These are phyloP conservation scores for Australoheros facetus DNA, from an alignment of 2,797 vertebrate genomes.

Conservation along the genomic window DNA sequence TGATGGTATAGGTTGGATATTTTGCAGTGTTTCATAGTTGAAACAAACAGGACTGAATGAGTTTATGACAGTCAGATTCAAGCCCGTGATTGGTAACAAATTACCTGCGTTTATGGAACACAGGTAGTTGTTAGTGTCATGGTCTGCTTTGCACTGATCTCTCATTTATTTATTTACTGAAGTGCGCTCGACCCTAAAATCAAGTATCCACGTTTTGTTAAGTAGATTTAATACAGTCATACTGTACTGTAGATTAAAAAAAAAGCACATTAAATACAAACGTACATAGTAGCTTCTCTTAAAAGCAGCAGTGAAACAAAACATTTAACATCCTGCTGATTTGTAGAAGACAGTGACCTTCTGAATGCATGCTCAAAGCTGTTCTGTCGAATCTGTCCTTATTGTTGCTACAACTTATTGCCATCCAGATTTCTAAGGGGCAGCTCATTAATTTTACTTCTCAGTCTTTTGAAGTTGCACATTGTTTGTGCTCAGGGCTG, in stretches of 20 bases:
- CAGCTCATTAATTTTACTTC: slow-evolving; percentile 34
- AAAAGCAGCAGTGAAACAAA: slow-evolving; percentile 10
- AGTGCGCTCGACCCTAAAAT: not conserved
- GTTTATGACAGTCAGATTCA: not conserved
- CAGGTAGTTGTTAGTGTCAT: slow-evolving; percentile 24
- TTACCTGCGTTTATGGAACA: slow-evolving; percentile 1
- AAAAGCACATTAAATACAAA: no score
- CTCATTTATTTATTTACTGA: slow-evolving; percentile 33
- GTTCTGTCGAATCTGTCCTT: not conserved
- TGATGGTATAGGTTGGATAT: not conserved
- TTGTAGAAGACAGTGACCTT: slow-evolving; percentile 25
- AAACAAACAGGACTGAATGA: slow-evolving; percentile 2
- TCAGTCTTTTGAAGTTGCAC: slow-evolving; percentile 13
- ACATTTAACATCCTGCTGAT: slow-evolving; percentile 7
- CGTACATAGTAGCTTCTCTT: not conserved
- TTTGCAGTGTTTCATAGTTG: not conserved
- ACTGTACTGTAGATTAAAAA: not conserved
- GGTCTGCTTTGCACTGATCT: not conserved
- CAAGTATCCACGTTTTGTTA: slow-evolving; percentile 18
- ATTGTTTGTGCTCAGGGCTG: slow-evolving; percentile 11
- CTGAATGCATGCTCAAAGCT: slow-evolving; percentile 5
- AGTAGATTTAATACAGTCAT: slow-evolving; percentile 13
- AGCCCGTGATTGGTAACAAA: not conserved
- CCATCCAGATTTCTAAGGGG: slow-evolving; percentile 15
- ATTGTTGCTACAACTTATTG: slow-evolving; percentile 27